These are phyloP conservation scores for Polypedilum pembai DNA, from an alignment of 1,140 invertebrate genomes.

Conservation along the genomic window DNA sequence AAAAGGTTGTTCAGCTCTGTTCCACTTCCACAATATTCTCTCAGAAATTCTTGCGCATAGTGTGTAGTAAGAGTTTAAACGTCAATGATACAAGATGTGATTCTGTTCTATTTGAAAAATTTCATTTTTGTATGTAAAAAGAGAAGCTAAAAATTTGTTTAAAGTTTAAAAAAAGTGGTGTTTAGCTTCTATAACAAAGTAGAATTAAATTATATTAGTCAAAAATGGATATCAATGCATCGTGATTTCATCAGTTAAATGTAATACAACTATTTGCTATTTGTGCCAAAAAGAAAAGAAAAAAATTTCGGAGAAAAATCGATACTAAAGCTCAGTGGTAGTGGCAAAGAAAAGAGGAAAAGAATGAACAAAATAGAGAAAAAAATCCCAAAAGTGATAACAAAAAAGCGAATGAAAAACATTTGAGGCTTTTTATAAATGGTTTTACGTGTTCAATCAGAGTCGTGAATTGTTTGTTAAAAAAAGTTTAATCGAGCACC, in stretches of 20 bases:
- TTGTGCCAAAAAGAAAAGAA: background rate
- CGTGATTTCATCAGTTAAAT: background rate
- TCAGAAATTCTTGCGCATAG: conserved; percentile 5
- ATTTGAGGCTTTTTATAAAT: background rate
- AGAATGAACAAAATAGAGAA: background rate
- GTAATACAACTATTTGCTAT: background rate
- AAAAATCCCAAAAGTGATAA: background rate
- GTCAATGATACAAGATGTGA: conserved; percentile 17
- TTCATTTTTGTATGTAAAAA: background rate
- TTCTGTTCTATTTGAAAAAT: background rate
- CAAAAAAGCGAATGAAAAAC: background rate
- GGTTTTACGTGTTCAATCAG: background rate
- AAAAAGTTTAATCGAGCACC: background rate
- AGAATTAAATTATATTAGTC: background rate
- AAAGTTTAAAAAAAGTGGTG: background rate
- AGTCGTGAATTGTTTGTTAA: background rate
- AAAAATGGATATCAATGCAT: background rate
- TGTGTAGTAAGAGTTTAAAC: conserved; percentile 1
- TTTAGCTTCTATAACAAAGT: background rate
- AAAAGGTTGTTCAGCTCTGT: background rate
- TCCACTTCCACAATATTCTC: background rate
- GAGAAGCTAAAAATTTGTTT: background rate
- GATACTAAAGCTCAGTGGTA: conserved; percentile 15
- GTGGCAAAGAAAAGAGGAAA: background rate
- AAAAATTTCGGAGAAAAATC: background rate